Base-by-base conservation (phyloP, 1,140 invertebrate genomes). In the Frieseomelitta varia region DNA sequence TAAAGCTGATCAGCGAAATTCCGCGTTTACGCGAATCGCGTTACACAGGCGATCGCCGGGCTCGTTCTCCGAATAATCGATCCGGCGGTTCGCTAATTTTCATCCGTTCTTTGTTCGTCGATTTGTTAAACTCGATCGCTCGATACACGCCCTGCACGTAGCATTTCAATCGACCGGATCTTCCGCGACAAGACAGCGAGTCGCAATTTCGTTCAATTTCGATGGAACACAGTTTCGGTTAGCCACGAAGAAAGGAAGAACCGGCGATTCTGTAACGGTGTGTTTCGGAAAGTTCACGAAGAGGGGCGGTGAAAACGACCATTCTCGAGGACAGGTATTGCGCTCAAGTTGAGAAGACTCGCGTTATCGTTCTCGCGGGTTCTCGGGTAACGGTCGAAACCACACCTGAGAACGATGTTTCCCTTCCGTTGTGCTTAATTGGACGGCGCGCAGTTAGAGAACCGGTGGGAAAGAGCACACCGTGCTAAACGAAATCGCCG, bases 381-480 rank as follows among this genome's bases (percentile, higher is more conserved):
- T 75, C 30, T 19, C n/a, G n/a, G 55, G 81, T 47, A 27, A 79
- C 56, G 27, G 24, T 47, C 17, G 71, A 24, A 12, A 19, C 39
- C 56, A 30, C 30, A 24, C 11, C 34, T 8, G 17, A 15, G 56
- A 56, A 79, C 68, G n/a, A 73, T 79, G 82, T 84, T 84, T 84
- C 67, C 69, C 55, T 84, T 84, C 82, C 82, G 79, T 84, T 84
- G 79, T 84, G 82, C 77, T 73, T 84, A 84, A 84, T 84, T 84
- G 82, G 68, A 84, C 51, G 30, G 77, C 73, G 72, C 27, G 79
- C 76, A 19, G 19, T 27, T 79, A 1, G 58, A 11, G 19, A n/a
- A 47, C 39, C 17, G 27, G 51, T n/a, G n/a, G 56, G 67, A 65
- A 51, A 8, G 10, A 19, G 34, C 14, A 61, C 39, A n/a, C 14